Evolutionary conservation across 2,888 invertebrate genomes (phyloP), one percentile per base, ranked within the genome.

Genomic region (Lamproptera curius): DNA sequence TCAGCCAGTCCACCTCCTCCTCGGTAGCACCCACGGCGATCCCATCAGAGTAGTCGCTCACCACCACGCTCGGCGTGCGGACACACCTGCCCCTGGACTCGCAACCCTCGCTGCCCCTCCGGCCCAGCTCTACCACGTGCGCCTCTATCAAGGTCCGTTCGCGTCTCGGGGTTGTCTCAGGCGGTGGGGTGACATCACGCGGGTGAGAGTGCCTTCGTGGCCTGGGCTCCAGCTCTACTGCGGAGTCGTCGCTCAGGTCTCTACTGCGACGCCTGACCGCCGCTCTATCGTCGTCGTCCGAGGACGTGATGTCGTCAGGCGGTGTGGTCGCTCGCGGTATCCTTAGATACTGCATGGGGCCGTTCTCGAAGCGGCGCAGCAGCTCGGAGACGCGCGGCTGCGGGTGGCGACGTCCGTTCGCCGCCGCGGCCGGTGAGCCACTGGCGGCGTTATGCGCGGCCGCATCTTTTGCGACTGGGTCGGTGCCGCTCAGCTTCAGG

Each of bases 1-100:
- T 59, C 57, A 87, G 63, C 87, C 87, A 86, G 61, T 78, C 69
- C 56, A 81, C 83, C 59, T 86, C 87, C 60, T 84, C 86, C 45
- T 76, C 76, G 0, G 85, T 83, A 2, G 85, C 86, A 2, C 87
- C 87, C 8, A 83, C 85, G 1, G 79, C 83, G 17, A 78, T 68
- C 0, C 83, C 95, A 64, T 95, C 95, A 0, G 95, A 95, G 66
- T 95, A 95, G 72, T 96, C 96, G 65, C 95, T 95, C 34, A 96
- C 94, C 2, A 96, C 95, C 37, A 96, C 95, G 46, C 95, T 95
- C 0, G 96, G 96, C 0, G 95, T 95, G 50, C 95, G 83, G 75
- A 94, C 93, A 62, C 92, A 94, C 63, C 85, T 65, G 60, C 79
- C 87, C 55, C 89, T 66, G 56, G 86, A 73, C 63, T 84, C 82